Evolutionary conservation across 2,888 invertebrate species (phyloP).

Genomic region (Malachius bipustulatus): DNA sequence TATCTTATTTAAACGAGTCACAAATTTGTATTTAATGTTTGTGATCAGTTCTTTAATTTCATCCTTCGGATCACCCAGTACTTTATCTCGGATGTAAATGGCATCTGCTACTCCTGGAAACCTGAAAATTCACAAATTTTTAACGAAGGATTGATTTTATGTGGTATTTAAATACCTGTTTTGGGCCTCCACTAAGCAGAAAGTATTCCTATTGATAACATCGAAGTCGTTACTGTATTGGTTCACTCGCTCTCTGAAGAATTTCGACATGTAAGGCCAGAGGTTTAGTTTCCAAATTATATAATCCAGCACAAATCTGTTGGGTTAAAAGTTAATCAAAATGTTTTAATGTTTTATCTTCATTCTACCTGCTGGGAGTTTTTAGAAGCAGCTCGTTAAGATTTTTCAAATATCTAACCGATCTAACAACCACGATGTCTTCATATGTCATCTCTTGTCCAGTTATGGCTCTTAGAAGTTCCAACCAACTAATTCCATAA

Average conservation of each 20-base stretch:
- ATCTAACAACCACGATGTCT: conserved; percentile 11
- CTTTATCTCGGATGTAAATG: neutral
- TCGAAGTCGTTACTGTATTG: too few species aligned
- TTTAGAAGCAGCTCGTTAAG: conserved; percentile 11
- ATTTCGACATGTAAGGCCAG: too few species aligned
- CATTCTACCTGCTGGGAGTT: conserved; percentile 16
- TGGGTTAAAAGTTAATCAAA: too few species aligned
- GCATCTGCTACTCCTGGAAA: neutral
- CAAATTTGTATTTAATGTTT: conserved; percentile 2
- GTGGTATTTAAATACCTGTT: too few species aligned
- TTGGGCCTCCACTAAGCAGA: too few species aligned
- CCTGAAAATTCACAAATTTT: neutral
- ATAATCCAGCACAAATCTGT: too few species aligned
- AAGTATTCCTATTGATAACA: too few species aligned
- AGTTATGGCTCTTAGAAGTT: conserved; percentile 12
- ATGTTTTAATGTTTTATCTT: too few species aligned
- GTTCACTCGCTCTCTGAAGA: too few species aligned
- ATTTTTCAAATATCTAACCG: conserved; percentile 12
- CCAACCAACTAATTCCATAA: too few species aligned
- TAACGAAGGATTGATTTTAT: too few species aligned
- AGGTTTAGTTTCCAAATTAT: too few species aligned
- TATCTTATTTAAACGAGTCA: neutral
- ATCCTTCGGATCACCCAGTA: neutral
- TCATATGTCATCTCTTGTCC: conserved; percentile 8
- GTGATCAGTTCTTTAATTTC: neutral